These are phyloP conservation scores for Vollenhovia emeryi DNA, from an alignment of 1,140 invertebrate genomes.

Conservation along the genomic window DNA sequence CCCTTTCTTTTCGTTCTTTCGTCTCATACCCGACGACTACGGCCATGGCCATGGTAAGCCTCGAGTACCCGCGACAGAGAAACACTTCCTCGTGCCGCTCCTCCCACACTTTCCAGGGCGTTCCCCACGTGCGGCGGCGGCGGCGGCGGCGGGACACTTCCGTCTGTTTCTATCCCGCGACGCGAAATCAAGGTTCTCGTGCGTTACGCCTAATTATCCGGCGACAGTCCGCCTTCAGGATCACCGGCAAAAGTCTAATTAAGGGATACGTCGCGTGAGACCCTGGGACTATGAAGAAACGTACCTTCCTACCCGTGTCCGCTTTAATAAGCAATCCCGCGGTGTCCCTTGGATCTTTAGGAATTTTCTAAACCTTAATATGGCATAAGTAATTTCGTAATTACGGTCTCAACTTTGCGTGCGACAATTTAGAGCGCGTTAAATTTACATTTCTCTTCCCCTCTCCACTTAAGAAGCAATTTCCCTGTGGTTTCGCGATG, in stretches of 20 bases:
- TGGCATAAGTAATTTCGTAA: neutral
- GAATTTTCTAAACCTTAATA: neutral
- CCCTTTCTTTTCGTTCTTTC: constrained; percentile 68
- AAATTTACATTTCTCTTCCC: too few relatives aligned
- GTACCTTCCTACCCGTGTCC: neutral
- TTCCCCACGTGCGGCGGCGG: constrained; percentile 29
- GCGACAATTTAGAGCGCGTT: neutral
- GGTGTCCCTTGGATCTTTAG: neutral
- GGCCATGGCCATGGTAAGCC: constrained; percentile 1
- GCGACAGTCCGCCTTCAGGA: constrained; percentile 20
- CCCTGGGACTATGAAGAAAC: constrained; percentile 21
- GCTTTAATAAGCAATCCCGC: constrained; percentile 37
- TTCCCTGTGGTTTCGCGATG: neutral
- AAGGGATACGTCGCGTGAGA: constrained; percentile 39
- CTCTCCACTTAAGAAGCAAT: neutral
- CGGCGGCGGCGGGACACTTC: constrained; percentile 36
- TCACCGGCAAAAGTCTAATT: constrained; percentile 40
- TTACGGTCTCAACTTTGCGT: neutral
- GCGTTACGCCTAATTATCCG: constrained; percentile 47
- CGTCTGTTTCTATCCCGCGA: constrained; percentile 39
- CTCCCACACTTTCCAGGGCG: constrained; percentile 46
- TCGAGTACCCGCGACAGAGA: constrained; percentile 34
- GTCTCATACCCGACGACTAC: constrained; percentile 25
- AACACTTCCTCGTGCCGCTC: constrained; percentile 60
- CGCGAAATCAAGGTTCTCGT: constrained; percentile 41